Conservation (phyloP, 1,140 invertebrate genomes). For the Bombus difficillimus region DNA sequence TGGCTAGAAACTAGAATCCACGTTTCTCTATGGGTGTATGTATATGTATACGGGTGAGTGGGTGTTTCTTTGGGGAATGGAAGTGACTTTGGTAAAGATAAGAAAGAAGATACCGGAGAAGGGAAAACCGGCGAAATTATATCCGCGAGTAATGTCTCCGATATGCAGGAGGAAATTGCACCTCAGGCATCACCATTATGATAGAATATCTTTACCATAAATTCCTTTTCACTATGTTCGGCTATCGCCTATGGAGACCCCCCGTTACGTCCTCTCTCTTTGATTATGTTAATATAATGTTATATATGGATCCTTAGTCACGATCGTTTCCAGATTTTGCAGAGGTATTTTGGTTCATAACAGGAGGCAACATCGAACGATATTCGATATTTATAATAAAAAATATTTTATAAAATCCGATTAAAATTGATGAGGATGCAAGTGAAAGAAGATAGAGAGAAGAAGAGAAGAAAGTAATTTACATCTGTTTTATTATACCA, state of each 20-base stretch:
- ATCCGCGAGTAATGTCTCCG: constrained; percentile 37
- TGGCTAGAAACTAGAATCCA: background rate
- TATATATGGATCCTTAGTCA: background rate
- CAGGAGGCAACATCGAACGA: no score
- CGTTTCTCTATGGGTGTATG: background rate
- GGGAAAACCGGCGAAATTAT: constrained; percentile 23
- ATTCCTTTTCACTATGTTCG: constrained; percentile 33
- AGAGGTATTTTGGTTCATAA: no score
- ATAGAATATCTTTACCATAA: constrained; percentile 36
- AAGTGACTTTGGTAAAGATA: constrained; percentile 14
- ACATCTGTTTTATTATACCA: no score
- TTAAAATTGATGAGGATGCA: no score
- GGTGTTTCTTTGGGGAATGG: background rate
- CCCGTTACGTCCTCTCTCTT: background rate
- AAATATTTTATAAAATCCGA: no score
- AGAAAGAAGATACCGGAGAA: constrained; percentile 7
- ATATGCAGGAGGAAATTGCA: constrained; percentile 46
- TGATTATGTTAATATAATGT: constrained; percentile 19
- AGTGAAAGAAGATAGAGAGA: no score
- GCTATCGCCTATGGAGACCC: background rate
- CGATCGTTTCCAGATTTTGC: no score
- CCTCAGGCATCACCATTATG: constrained; percentile 24
- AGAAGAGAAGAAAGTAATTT: no score
- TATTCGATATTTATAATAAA: no score
- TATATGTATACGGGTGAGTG: background rate